Conservation (phyloP, 2,888 invertebrate species). For the Lamproptera curius region DNA sequence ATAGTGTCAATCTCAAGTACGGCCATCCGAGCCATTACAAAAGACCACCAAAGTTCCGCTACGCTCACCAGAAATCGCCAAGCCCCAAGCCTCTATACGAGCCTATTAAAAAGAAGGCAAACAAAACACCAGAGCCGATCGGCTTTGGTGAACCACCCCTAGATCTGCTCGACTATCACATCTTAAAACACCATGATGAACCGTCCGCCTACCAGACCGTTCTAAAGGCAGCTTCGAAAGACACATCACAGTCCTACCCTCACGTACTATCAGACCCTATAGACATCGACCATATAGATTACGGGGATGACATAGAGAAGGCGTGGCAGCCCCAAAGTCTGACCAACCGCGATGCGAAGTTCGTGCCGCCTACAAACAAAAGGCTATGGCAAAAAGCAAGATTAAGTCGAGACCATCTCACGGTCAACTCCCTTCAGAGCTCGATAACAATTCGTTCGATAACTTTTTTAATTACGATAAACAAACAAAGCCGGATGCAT, state of each 20-base stretch:
- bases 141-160: conserved; percentile 60
- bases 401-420: not conserved
- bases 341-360: not conserved
- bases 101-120: no score
- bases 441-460: not conserved
- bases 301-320: conserved; percentile 1
- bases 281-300: conserved; percentile 4
- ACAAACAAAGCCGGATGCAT: conserved; percentile 25
- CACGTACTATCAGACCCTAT: conserved; percentile 6
- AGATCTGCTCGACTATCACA: conserved; percentile 32
- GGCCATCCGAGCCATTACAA: conserved; percentile 36
- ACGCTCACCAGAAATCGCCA: conserved; percentile 33
- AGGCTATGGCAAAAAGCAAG: not conserved
- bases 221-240: conserved; percentile 8
- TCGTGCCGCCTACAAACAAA: not conserved
- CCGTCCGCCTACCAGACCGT: conserved; percentile 48
- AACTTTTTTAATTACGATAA: conserved; percentile 30
- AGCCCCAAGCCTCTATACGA: conserved; percentile 35
- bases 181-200: conserved; percentile 38
- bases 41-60: conserved; percentile 37
- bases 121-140: conserved; percentile 37
- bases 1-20: conserved; percentile 37
- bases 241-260: not conserved
- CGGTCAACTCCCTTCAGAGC: no score
- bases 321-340: not conserved